Conservation (phyloP, 2,797 vertebrate species). For the Notolepis coatsorum region DNA sequence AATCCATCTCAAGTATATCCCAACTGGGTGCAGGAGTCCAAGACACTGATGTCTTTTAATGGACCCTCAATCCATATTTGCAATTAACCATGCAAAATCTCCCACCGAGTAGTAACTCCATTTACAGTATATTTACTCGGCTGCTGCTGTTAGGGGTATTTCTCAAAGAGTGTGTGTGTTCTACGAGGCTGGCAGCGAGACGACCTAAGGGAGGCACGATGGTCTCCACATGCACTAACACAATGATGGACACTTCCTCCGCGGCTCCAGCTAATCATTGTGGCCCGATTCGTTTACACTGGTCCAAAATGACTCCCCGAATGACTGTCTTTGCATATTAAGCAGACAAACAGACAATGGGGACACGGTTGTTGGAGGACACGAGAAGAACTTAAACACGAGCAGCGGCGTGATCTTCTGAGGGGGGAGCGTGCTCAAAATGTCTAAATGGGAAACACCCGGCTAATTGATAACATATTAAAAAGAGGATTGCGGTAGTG, state of each 20-base stretch:
- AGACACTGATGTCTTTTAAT: constrained; percentile 79
- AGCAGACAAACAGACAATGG: constrained; percentile 77
- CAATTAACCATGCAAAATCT: constrained; percentile 80
- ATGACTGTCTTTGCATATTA: constrained; percentile 80
- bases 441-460: constrained; percentile 58
- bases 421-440: constrained; percentile 60
- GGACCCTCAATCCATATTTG: constrained; percentile 78
- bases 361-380: constrained; percentile 65
- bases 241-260: constrained; percentile 74
- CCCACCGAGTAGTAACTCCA: constrained; percentile 76
- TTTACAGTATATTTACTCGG: constrained; percentile 72
- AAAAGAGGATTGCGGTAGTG: constrained; percentile 60
- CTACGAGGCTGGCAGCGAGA: constrained; percentile 20
- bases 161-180: constrained; percentile 45
- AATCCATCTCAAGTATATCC: constrained; percentile 78
- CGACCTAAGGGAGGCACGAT: constrained; percentile 57
- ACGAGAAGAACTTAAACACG: constrained; percentile 56
- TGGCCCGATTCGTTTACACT: constrained; percentile 78
- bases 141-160: constrained; percentile 58
- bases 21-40: constrained; percentile 68
- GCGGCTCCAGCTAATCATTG: constrained; percentile 77
- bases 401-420: constrained; percentile 50
- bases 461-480: constrained; percentile 75
- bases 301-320: constrained; percentile 78
- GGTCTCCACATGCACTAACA: constrained; percentile 66